Evolutionary conservation across 1,140 invertebrate genomes (phyloP).

Genomic region (Cydia amplana): DNA sequence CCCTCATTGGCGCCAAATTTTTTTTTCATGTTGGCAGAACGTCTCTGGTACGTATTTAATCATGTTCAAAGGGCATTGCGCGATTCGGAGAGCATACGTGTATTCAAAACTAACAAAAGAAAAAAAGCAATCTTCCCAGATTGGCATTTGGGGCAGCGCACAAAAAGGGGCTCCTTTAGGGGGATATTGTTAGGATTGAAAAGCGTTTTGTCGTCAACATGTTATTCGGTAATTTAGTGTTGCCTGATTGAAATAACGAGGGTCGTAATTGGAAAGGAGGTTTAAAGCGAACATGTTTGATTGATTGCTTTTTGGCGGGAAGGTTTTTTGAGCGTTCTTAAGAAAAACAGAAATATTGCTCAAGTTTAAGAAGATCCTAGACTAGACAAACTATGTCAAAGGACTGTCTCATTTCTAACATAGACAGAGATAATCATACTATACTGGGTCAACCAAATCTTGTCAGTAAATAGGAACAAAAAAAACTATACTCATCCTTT

Average conservation of each 20-base stretch:
- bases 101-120: conserved; percentile 78
- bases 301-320: conserved; percentile 68
- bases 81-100: conserved; percentile 65
- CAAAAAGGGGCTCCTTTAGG: conserved; percentile 67
- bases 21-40: conserved; percentile 42
- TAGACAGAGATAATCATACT: too few species aligned
- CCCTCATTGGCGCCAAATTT: conserved; percentile 39
- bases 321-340: conserved; percentile 5
- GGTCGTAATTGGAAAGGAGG: conserved; percentile 67
- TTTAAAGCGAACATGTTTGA: conserved; percentile 66
- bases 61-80: conserved; percentile 68
- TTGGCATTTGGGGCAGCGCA: conserved; percentile 71
- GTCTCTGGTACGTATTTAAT: conserved; percentile 68
- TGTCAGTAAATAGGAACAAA: too few species aligned
- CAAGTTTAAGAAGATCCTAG: too few species aligned
- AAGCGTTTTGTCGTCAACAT: conserved; percentile 76
- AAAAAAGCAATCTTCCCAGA: conserved; percentile 77
- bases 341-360: background rate
- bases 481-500: too few species aligned
- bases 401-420: too few species aligned
- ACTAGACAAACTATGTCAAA: too few species aligned
- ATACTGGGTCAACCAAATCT: too few species aligned
- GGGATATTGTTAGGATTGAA: conserved; percentile 75
- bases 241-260: conserved; percentile 68
- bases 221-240: conserved; percentile 76